These are phyloP conservation scores for Gymnarchus niloticus DNA, from an alignment of 2,113 vertebrate genomes.

Conservation along the genomic window DNA sequence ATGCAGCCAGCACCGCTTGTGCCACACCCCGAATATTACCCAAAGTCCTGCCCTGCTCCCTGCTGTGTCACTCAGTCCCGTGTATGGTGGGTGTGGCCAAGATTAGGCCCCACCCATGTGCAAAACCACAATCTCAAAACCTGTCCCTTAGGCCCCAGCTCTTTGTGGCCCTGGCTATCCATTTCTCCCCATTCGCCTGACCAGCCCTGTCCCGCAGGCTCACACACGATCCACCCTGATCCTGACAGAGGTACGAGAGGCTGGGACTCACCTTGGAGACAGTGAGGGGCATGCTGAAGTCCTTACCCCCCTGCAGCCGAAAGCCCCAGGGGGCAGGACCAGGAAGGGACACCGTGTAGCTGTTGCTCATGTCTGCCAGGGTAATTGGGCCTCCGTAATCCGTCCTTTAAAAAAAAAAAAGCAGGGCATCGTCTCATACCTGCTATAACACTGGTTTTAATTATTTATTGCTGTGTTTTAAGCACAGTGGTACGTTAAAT, in stretches of 20 bases:
- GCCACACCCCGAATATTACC: neutral
- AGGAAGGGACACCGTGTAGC: slow-evolving; percentile 80
- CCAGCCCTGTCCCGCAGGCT: neutral
- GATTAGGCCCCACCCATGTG: neutral
- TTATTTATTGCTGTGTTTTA: too few relatives aligned
- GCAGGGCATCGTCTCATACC: neutral
- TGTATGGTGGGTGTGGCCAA: too few relatives aligned
- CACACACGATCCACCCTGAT: neutral
- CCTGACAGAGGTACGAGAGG: neutral
- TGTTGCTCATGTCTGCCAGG: slow-evolving; percentile 78
- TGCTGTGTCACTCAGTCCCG: too few relatives aligned
- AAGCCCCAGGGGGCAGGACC: slow-evolving; percentile 96
- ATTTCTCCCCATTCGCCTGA: neutral
- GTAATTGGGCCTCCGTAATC: neutral
- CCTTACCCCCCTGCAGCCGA: slow-evolving; percentile 94
- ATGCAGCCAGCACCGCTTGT: neutral
- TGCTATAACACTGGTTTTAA: too few relatives aligned
- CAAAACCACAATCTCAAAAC: neutral
- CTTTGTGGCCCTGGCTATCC: neutral
- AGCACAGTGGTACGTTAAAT: too few relatives aligned
- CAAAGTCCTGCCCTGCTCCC: neutral
- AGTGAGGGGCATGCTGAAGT: slow-evolving; percentile 93
- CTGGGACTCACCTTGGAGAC: slow-evolving; percentile 59
- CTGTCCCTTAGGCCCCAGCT: neutral
- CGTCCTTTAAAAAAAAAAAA: neutral